These are phyloP conservation scores for Aphis craccivora DNA, from an alignment of 1,140 invertebrate genomes.

Conservation along the genomic window DNA sequence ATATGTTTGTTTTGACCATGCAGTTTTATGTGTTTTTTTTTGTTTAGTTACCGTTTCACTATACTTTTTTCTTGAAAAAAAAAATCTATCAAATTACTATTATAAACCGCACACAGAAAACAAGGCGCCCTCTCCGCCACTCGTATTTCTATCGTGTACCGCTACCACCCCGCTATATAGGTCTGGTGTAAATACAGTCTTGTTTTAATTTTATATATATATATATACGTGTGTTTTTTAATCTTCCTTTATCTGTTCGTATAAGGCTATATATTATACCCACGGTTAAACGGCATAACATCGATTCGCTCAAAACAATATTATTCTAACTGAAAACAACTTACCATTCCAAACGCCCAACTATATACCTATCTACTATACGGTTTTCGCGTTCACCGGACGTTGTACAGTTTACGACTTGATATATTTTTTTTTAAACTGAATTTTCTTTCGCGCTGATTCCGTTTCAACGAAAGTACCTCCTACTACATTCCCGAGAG, in stretches of 20 bases:
- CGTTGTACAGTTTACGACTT: not conserved
- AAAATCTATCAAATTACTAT: not conserved
- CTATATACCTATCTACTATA: not conserved
- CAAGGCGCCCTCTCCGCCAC: not conserved
- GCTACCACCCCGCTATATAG: not conserved
- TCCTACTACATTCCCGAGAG: not conserved
- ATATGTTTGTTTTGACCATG: slow-evolving; percentile 8
- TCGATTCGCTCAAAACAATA: not conserved
- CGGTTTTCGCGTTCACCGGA: not conserved
- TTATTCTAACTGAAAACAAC: not conserved
- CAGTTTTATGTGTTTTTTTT: slow-evolving; percentile 32
- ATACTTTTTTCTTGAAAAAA: not conserved
- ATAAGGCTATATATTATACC: not conserved
- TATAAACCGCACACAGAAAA: not conserved
- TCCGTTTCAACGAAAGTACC: not conserved
- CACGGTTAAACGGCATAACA: not conserved
- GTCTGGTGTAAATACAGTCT: slow-evolving; percentile 28
- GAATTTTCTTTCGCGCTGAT: not conserved
- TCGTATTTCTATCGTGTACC: not conserved
- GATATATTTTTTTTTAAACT: not conserved
- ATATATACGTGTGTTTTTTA: not conserved
- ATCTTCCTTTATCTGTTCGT: slow-evolving; percentile 37
- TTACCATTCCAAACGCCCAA: slow-evolving; percentile 31
- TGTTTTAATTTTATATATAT: slow-evolving; percentile 19
- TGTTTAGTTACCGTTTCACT: slow-evolving; percentile 41